Conservation (phyloP, 2,888 invertebrate species). For the Agrilus biguttatus region DNA sequence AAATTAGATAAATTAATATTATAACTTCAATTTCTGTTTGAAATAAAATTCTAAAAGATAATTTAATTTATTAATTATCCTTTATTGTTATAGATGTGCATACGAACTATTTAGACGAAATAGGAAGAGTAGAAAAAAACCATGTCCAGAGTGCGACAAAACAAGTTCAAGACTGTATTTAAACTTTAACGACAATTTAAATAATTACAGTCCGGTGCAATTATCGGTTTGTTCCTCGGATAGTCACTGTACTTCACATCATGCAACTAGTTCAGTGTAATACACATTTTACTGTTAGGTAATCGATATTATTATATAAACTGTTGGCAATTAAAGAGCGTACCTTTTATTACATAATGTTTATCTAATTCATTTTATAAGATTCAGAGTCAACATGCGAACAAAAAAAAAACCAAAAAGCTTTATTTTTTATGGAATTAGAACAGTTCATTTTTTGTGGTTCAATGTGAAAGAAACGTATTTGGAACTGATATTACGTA, state of each 20-base stretch:
- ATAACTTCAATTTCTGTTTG: no score
- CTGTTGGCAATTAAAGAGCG: slow-evolving; percentile 4
- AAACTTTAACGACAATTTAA: slow-evolving; percentile 27
- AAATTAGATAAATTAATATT: no score
- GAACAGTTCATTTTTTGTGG: no score
- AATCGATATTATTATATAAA: slow-evolving; percentile 4
- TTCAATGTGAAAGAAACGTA: no score
- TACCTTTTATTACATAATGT: no score
- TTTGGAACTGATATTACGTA: no score
- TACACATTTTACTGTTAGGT: slow-evolving; percentile 8
- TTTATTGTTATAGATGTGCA: slow-evolving; percentile 39
- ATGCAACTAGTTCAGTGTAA: slow-evolving; percentile 41
- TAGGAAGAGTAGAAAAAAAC: slow-evolving; percentile 47
- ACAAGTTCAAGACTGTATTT: slow-evolving; percentile 52
- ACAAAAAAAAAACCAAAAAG: no score
- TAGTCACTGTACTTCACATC: slow-evolving; percentile 32
- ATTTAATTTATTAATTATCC: no score
- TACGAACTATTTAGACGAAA: slow-evolving; percentile 49
- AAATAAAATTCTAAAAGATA: no score
- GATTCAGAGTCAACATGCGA: slow-evolving; percentile 5
- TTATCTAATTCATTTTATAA: slow-evolving; percentile 4
- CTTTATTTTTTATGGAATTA: no score
- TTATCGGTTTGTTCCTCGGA: slow-evolving; percentile 29
- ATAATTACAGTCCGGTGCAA: slow-evolving; percentile 34
- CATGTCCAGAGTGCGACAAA: slow-evolving; percentile 58